phyloP scores from a whole-genome alignment of 2,888 invertebrate species.

The Arrhopalites spinosus region DNA sequence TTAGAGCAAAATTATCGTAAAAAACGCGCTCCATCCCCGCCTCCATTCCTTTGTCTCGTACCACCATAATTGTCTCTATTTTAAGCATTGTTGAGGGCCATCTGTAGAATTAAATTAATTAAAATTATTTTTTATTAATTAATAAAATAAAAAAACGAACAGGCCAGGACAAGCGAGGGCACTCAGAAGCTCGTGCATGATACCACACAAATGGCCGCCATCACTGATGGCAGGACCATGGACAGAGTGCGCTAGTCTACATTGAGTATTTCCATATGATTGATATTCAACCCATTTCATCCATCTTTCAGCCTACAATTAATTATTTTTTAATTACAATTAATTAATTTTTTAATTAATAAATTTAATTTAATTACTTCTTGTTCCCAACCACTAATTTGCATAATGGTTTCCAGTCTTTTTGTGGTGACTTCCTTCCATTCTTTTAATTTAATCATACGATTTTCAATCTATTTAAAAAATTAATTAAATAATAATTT shows the following conservation, averaged over 20 bases:
- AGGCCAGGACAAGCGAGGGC: conserved; percentile 50
- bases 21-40: conserved; percentile 50
- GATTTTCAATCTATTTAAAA: conserved; percentile 42
- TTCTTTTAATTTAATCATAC: conserved; percentile 44
- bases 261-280: conserved; percentile 51
- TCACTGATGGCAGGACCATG: conserved; percentile 43
- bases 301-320: conserved; percentile 47
- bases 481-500: neutral
- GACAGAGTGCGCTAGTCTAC: conserved; percentile 49
- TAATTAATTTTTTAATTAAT: too few species aligned
- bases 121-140: neutral
- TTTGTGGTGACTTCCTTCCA: conserved; percentile 46
- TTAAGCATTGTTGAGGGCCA: conserved; percentile 50
- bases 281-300: conserved; percentile 52
- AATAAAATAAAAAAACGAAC: conserved; percentile 31
- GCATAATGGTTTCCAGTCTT: conserved; percentile 45
- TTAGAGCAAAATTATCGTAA: conserved; percentile 42
- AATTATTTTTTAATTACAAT: too few species aligned
- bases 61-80: conserved; percentile 47
- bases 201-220: conserved; percentile 43
- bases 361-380: conserved; percentile 34
- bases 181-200: conserved; percentile 50
- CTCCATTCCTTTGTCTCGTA: conserved; percentile 51
- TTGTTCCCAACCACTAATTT: conserved; percentile 55
- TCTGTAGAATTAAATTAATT: too few species aligned